These are phyloP conservation scores for Clarias batrachus DNA, from an alignment of 2,113 vertebrate genomes.

Conservation along the genomic window DNA sequence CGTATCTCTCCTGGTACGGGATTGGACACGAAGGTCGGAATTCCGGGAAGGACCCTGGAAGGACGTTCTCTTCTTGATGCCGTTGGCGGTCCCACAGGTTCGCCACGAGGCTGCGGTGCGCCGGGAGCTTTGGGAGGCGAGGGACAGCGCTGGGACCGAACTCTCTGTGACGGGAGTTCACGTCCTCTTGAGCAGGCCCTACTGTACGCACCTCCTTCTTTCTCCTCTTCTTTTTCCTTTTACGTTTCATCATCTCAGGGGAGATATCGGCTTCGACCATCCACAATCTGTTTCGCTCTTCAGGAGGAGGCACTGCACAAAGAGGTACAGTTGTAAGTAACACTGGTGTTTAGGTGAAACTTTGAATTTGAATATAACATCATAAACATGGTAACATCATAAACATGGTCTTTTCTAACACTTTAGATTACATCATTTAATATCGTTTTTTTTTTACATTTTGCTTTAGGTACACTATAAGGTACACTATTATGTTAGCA, in stretches of 20 bases:
- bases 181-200: constrained; percentile 46
- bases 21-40: constrained; percentile 52
- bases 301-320: constrained; percentile 80
- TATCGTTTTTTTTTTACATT: neutral
- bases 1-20: constrained; percentile 56
- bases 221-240: constrained; percentile 85
- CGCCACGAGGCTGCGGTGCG: constrained; percentile 81
- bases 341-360: neutral
- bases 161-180: constrained; percentile 49
- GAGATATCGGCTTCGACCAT: constrained; percentile 87
- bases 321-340: neutral
- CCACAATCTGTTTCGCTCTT: constrained; percentile 85
- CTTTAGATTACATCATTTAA: neutral
- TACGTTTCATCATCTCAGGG: constrained; percentile 85
- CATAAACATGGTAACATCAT: neutral
- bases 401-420: neutral
- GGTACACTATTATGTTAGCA: neutral
- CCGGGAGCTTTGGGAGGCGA: constrained; percentile 82
- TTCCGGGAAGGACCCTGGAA: constrained; percentile 69
- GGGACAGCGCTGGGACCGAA: constrained; percentile 76
- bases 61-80: constrained; percentile 69
- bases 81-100: constrained; percentile 58
- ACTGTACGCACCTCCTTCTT: constrained; percentile 77
- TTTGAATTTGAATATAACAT: neutral
- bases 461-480: constrained; percentile 4